Base-by-base conservation (phyloP, 2,888 invertebrate species). In the Drosophila tripunctata region DNA sequence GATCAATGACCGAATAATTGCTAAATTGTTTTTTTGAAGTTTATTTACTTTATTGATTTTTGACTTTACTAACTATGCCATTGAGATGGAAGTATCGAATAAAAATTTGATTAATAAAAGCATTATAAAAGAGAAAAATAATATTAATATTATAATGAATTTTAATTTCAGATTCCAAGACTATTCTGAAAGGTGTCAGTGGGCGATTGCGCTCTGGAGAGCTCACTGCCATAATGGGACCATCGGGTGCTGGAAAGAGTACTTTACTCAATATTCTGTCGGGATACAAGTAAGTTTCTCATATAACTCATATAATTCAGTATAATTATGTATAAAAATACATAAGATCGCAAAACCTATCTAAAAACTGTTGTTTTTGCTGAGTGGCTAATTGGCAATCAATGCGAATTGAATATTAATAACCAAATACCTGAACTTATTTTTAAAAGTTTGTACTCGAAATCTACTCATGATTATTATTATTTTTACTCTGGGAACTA, bases 211-310 rank as follows among this genome's bases (percentile, higher is more conserved):
- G 95, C 24, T 96, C 97, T 33, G 97, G 98, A 70, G 97, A 98
- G 91, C 94, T 98, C 88, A 98, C 97, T 4, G 98, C 98, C 77
- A 98, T 98, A 89, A 98, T 98, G 98, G 98, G 98, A 10, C 98
- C 98, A 35, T 98, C 98, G 0, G 98, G 98, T 24, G 98, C 97
- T 56, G 97, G 98, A 80, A 98, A 98, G 92, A 97, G 97, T 48
- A 98, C 98, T 0, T 93, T 98, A 14, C 95, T 98, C 90, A 98
- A 98, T 90, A 98, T 98, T 83, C 94, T 98, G 71, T 97, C 98
- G 15, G 98, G 98, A 90, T 98, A 98, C 93, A 97, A 95, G 98
- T 98, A 92, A 94, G 95, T 94, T 14, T 35, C 3, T 10, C 14
- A 10, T 41, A 19, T 38, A 38, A 19, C 38, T 6, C 19, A 22